A percentile compares a stretch with the other conserved stretches of the same genome.
Conservation (phyloP, 2,113 vertebrate species). For the Numenius arquata region DNA sequence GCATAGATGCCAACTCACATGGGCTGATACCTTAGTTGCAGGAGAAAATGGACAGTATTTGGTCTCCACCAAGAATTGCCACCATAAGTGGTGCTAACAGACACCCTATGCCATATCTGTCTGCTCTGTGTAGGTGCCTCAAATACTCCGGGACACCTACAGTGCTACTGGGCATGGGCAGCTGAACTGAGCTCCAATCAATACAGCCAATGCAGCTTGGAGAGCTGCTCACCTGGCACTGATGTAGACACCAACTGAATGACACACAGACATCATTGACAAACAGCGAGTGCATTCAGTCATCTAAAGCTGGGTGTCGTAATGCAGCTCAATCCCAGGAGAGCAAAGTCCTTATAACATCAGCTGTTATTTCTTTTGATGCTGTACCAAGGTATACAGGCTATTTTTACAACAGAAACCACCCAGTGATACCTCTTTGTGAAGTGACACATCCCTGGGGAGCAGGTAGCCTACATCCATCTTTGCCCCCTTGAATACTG, state of each 20-base stretch:
- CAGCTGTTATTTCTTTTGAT: background rate
- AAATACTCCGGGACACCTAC: background rate
- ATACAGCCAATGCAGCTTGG: background rate
- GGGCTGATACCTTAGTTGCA: background rate
- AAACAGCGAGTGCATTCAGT: background rate
- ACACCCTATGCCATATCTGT: fast-evolving
- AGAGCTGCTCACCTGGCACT: background rate
- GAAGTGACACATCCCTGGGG: background rate
- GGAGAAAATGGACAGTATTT: background rate
- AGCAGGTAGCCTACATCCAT: background rate
- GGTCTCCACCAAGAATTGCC: background rate
- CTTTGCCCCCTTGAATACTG: background rate
- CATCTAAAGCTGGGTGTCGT: background rate
- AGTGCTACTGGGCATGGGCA: background rate
- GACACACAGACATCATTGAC: background rate
- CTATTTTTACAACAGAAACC: background rate
- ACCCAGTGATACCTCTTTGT: fast-evolving
- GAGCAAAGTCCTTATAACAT: background rate
- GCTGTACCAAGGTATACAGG: background rate
- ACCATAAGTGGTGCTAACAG: background rate
- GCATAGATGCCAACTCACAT: background rate
- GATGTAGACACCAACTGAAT: background rate
- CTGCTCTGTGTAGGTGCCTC: background rate
- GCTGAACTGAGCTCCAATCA: fast-evolving
- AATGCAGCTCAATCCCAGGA: background rate